These are phyloP conservation scores for Labroides dimidiatus DNA, from an alignment of 2,797 vertebrate genomes.

Conservation along the genomic window DNA sequence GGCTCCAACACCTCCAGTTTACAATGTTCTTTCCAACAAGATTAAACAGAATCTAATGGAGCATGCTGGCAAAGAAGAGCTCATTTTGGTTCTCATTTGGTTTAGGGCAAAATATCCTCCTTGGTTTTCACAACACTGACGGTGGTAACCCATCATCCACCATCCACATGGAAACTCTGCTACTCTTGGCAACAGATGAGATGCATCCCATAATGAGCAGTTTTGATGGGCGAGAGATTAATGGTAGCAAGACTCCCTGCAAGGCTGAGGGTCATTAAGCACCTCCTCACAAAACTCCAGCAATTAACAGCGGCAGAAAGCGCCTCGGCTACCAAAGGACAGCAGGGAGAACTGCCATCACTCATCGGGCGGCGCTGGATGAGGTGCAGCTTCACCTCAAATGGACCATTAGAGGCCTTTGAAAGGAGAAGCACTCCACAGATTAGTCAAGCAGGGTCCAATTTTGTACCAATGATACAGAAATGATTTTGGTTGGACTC, in stretches of 20 bases:
- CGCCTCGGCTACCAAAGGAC: slow-evolving; percentile 58
- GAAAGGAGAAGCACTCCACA: slow-evolving; percentile 1
- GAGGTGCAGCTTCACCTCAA: slow-evolving; percentile 34
- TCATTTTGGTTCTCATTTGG: slow-evolving; percentile 51
- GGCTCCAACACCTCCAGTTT: slow-evolving; percentile 24
- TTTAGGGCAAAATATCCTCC: slow-evolving; percentile 35
- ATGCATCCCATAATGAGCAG: slow-evolving; percentile 51
- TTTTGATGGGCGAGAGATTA: slow-evolving; percentile 65
- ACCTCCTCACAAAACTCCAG: slow-evolving; percentile 59
- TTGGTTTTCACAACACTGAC: slow-evolving; percentile 53
- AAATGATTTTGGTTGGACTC: neutral
- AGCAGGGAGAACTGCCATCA: slow-evolving; percentile 46
- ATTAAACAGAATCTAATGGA: slow-evolving; percentile 39
- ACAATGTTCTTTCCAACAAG: slow-evolving; percentile 23
- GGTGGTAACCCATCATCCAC: slow-evolving; percentile 44
- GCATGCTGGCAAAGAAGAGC: slow-evolving; percentile 20
- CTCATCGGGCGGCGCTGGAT: slow-evolving; percentile 27
- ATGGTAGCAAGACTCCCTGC: slow-evolving; percentile 53
- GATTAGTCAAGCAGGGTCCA: slow-evolving; percentile 1
- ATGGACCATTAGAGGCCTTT: slow-evolving; percentile 18
- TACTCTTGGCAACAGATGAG: slow-evolving; percentile 50
- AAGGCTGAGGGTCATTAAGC: slow-evolving; percentile 64
- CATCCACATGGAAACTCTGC: slow-evolving; percentile 25
- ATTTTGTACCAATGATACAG: neutral
- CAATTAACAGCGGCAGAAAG: slow-evolving; percentile 66